Evolutionary conservation across 2,888 invertebrate genomes (phyloP).

Genomic region (Acanthosepion pharaonis): DNA sequence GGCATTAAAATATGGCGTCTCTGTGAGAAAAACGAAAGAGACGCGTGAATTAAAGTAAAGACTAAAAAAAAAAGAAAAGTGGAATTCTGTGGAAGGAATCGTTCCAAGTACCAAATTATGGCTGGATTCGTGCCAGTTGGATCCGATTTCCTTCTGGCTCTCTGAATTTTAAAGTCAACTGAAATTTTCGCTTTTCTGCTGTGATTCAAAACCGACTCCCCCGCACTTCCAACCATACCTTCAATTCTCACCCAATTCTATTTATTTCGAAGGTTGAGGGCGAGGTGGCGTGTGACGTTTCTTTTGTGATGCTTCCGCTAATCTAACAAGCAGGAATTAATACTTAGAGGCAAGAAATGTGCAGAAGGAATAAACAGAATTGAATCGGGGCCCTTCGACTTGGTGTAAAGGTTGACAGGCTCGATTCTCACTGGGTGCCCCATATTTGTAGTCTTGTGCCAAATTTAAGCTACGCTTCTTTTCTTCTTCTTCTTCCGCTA

Average conservation of each 20-base stretch:
- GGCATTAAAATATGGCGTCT: neutral
- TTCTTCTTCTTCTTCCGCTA: no score
- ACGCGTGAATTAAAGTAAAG: neutral
- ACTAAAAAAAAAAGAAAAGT: neutral
- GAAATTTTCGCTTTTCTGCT: neutral
- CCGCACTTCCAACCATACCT: neutral
- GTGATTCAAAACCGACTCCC: neutral
- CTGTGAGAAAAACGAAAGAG: neutral
- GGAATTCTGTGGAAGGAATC: neutral
- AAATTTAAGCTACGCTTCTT: no score
- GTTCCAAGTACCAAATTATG: neutral
- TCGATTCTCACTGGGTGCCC: no score
- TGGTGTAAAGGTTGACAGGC: no score
- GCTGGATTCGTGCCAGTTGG: neutral
- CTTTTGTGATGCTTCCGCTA: no score
- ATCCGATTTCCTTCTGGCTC: neutral
- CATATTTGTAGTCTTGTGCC: no score
- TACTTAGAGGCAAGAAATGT: no score
- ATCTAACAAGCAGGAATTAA: no score
- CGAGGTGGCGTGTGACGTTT: neutral
- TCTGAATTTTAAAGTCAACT: neutral
- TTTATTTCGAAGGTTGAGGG: neutral
- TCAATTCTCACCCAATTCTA: neutral
- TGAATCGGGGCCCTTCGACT: no score
- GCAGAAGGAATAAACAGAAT: no score